These are phyloP conservation scores for Leptopilina myrica DNA, from an alignment of 2,888 invertebrate species.

Conservation along the genomic window DNA sequence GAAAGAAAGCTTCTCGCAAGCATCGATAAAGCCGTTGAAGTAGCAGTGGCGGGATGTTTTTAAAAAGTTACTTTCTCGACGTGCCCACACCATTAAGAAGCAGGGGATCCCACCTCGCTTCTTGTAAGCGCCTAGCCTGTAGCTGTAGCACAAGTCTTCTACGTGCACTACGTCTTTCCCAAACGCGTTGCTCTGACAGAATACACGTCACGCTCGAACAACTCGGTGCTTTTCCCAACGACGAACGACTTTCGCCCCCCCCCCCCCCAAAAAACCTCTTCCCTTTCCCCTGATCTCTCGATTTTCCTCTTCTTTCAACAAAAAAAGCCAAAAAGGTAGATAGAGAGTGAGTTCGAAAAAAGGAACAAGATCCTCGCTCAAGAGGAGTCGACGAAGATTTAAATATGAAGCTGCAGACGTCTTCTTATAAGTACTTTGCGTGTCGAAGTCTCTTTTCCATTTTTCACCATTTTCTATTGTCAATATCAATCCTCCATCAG, in stretches of 20 bases:
- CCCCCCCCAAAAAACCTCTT: conserved; percentile 30
- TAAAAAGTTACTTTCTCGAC: conserved; percentile 63
- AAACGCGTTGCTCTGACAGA: conserved; percentile 52
- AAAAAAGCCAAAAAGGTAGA: neutral
- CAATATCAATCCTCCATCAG: conserved; percentile 35
- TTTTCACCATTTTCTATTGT: conserved; percentile 7
- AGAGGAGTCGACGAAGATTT: conserved; percentile 13
- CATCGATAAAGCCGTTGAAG: conserved; percentile 60
- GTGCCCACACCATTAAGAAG: conserved; percentile 62
- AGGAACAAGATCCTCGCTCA: neutral
- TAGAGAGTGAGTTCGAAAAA: conserved; percentile 1
- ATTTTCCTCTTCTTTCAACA: conserved; percentile 20
- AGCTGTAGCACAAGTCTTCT: conserved; percentile 12
- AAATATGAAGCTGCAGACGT: conserved; percentile 18
- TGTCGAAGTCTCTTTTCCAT: neutral
- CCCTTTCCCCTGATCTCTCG: conserved; percentile 13
- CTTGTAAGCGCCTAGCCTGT: conserved; percentile 35
- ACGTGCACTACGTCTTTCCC: conserved; percentile 37
- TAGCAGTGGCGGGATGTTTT: conserved; percentile 58
- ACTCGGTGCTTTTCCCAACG: conserved; percentile 51
- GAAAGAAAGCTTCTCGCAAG: conserved; percentile 35
- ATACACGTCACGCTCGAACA: conserved; percentile 70
- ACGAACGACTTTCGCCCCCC: conserved; percentile 32
- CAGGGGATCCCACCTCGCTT: conserved; percentile 35
- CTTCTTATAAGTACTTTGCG: conserved; percentile 20